phyloP scores from a whole-genome alignment of 2,888 invertebrate genomes.

The Megaustenia siamemsis region DNA sequence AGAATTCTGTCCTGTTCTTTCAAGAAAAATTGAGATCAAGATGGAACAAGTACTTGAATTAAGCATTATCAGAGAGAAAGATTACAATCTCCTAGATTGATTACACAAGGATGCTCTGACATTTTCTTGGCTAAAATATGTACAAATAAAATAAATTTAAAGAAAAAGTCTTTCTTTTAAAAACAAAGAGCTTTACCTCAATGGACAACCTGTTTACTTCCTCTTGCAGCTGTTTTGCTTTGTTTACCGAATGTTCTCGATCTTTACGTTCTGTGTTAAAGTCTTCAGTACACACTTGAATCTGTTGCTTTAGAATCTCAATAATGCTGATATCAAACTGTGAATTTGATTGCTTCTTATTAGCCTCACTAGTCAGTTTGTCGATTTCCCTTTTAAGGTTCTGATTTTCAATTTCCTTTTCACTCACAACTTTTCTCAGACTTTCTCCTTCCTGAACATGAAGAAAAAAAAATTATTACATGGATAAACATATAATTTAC shows the following conservation, averaged over 20 bases:
- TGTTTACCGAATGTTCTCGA: conserved; percentile 68
- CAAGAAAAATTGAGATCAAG: too few relatives aligned
- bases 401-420: conserved; percentile 14
- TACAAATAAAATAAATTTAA: too few relatives aligned
- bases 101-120: background rate
- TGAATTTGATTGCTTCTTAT: conserved; percentile 58
- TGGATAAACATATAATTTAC: too few relatives aligned
- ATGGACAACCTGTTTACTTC: conserved; percentile 60
- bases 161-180: too few relatives aligned
- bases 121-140: background rate
- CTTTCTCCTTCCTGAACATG: conserved; percentile 35
- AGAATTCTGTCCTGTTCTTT: too few relatives aligned
- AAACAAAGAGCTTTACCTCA: conserved; percentile 59
- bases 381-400: conserved; percentile 10
- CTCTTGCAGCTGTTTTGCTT: conserved; percentile 62
- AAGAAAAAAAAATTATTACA: too few relatives aligned
- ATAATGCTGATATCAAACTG: conserved; percentile 58
- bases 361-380: conserved; percentile 17
- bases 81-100: too few relatives aligned
- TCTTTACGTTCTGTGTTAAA: conserved; percentile 74
- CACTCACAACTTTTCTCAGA: background rate
- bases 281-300: conserved; percentile 75
- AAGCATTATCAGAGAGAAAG: too few relatives aligned
- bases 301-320: conserved; percentile 71
- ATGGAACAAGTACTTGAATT: too few relatives aligned